Base-by-base conservation (phyloP, 2,888 invertebrate species). In the Drosophila setosimentum region DNA sequence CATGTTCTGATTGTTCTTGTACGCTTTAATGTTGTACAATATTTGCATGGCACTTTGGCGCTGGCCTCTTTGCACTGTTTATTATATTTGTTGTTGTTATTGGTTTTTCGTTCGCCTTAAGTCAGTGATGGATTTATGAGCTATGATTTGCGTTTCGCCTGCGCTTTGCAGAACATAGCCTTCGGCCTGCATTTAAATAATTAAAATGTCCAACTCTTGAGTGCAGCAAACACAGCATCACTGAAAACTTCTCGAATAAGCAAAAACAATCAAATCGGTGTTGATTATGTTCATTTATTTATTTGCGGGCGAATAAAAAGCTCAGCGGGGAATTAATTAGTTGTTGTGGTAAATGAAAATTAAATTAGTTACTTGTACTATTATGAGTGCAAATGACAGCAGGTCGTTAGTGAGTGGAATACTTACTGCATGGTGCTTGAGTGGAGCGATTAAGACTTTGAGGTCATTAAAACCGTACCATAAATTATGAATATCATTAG, bases 71-170 rank as follows among this genome's bases (percentile, higher is more conserved):
- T 73, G 58, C 59, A 54, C 58, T 35, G 70, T 73, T 66, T 58
- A 64, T 55, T 64, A 35, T 62, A 60, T 65, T 71, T 58, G 57
- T 57, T 55, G 55, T 54, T 60, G 49, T 64, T 57, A 53, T 61
- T 55, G 37, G 40, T 18, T 50, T 61, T 73, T 50, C 45, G 4
- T 37, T 55, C 37, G 49, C 35, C 60, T 68, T 49, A 54, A 45
- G 57, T 62, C 64, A 24, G 67, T 91, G 91, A 90, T 87, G 89
- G 89, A 91, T 90, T 91, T 92, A 92, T 91, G 91, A 85, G 85
- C 90, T 86, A 83, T 89, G 90, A 89, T 83, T 84, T 82, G 79
- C 71, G 69, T 71, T 80, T 69, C 66, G 71, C 54, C 57, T 71
- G 66, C 60, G 61, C 58, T 63, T 66, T 29, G 24, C 62, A 68